A percentile compares a stretch with the other conserved stretches of the same genome.
Evolutionary conservation across 2,797 vertebrate genomes (phyloP).

Genomic region (Urocyon cinereoargenteus): DNA sequence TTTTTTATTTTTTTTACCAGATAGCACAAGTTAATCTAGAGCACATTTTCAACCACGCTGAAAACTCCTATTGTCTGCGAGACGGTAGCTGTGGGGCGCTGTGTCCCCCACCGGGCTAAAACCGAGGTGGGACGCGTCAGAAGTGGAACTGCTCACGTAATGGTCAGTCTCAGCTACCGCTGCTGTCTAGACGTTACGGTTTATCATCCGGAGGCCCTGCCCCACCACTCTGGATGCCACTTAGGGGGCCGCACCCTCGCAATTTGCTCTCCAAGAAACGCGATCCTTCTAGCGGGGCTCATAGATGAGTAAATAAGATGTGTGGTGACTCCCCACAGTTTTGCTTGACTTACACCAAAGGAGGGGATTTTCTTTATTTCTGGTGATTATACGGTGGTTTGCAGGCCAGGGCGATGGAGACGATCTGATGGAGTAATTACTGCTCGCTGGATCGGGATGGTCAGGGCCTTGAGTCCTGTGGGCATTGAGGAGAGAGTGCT

Average conservation of each 20-base stretch:
- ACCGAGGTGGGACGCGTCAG: background rate
- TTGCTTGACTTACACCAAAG: constrained; percentile 41
- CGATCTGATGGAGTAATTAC: background rate
- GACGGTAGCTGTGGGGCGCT: background rate
- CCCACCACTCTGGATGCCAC: background rate
- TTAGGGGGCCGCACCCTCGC: constrained; percentile 29
- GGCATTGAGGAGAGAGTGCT: background rate
- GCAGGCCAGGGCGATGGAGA: background rate
- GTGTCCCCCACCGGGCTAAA: background rate
- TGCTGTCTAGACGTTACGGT: constrained; percentile 66
- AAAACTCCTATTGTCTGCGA: background rate
- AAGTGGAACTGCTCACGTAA: constrained; percentile 29
- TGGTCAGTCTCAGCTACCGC: background rate
- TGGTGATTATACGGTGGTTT: constrained; percentile 58
- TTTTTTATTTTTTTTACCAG: background rate
- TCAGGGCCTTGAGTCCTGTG: background rate
- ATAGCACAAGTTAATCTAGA: background rate
- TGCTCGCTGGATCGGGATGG: background rate
- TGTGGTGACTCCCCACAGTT: constrained; percentile 50
- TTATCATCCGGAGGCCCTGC: background rate
- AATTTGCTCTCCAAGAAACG: constrained; percentile 12
- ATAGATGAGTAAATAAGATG: background rate
- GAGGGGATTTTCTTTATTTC: background rate
- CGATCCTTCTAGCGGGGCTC: background rate
- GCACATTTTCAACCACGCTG: background rate